Conservation (phyloP, 1,140 invertebrate genomes). For the Pectinophora gossypiella region DNA sequence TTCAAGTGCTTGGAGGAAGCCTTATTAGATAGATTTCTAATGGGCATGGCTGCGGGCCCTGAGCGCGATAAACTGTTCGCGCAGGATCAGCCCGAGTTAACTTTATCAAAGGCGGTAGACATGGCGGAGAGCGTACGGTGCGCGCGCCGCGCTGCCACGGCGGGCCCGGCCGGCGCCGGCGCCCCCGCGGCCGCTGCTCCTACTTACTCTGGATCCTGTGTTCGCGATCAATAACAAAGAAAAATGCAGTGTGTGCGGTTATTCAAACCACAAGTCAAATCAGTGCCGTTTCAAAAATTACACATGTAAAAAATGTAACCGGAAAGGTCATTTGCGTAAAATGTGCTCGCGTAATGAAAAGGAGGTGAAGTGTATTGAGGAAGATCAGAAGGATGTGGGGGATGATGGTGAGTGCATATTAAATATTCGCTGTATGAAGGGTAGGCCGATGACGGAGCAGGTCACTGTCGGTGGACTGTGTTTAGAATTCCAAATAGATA, state of each 20-base stretch:
- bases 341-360: constrained; percentile 13
- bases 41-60: not conserved
- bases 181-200: no score
- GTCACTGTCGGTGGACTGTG: not conserved
- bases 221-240: no score
- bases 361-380: constrained; percentile 7
- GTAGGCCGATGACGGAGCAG: constrained; percentile 1
- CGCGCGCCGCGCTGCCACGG: not conserved
- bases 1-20: not conserved
- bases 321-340: constrained; percentile 6
- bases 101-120: not conserved
- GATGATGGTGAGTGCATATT: constrained; percentile 8
- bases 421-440: constrained; percentile 4
- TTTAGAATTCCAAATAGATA: constrained; percentile 9
- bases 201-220: no score
- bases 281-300: constrained; percentile 6
- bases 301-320: constrained; percentile 7
- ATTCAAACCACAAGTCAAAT: not conserved
- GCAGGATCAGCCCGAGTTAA: not conserved
- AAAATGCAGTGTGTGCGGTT: constrained; percentile 8
- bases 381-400: not conserved
- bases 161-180: no score
- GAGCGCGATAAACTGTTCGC: not conserved
- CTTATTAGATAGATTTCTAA: not conserved
- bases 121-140: not conserved